Conservation (phyloP, 2,797 vertebrate genomes). For the Atherinosoma microstoma region DNA sequence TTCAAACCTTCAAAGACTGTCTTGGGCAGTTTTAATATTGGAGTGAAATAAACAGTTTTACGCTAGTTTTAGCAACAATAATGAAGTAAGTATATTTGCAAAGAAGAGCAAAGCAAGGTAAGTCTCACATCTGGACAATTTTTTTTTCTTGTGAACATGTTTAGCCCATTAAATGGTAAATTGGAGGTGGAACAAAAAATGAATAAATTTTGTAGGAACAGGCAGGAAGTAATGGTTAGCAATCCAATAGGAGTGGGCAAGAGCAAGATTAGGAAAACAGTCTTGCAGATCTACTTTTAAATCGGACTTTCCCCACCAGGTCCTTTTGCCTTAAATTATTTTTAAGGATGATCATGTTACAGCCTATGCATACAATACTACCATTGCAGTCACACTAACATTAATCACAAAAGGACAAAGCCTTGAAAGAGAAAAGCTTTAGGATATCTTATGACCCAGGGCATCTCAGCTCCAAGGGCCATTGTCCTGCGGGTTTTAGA, state of each 20-base stretch:
- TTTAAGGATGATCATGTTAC: background rate
- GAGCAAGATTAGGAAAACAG: background rate
- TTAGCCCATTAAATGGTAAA: background rate
- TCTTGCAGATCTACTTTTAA: background rate
- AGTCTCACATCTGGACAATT: background rate
- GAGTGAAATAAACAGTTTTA: too few species aligned
- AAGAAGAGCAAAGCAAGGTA: background rate
- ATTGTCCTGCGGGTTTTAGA: background rate
- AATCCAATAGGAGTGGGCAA: background rate
- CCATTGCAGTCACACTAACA: too few species aligned
- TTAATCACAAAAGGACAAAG: too few species aligned
- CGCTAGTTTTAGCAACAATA: too few species aligned
- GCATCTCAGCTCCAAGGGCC: too few species aligned
- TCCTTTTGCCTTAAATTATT: background rate
- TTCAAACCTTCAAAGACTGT: background rate
- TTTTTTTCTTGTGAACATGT: background rate
- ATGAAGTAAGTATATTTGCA: too few species aligned
- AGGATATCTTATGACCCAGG: background rate
- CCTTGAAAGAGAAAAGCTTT: background rate
- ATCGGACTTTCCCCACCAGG: background rate
- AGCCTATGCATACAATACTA: too few species aligned
- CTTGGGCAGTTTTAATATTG: background rate
- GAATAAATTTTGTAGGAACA: background rate
- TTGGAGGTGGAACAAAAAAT: background rate
- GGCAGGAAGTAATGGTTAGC: background rate